Base-by-base conservation (phyloP, 2,888 invertebrate species). In the Drosophila multiciliata region DNA sequence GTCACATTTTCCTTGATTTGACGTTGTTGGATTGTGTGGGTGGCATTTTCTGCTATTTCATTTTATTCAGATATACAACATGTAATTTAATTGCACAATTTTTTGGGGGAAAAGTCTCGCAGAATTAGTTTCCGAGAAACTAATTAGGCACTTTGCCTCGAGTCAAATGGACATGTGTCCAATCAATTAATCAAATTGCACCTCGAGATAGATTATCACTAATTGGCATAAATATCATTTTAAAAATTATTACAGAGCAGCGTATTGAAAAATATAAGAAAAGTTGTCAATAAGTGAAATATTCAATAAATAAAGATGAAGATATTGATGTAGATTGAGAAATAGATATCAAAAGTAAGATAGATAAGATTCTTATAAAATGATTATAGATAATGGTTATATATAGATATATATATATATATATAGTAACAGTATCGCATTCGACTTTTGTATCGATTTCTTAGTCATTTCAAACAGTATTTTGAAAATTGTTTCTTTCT, bases 101-200 rank as follows among this genome's bases (percentile, higher is more conserved):
- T 64, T 50, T 1, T 15, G 15, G 15, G 20, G 9, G 17, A n/a
- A 54, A 70, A 78, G 29, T 61, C 52, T 62, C 49, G 52, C 52
- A 2, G 59, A 17, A 15, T 48, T 9, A 40, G n/a, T 48, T 45
- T 48, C 54, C 33, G 52, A 45, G 42, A 64, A 67, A 66, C 67
- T 72, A 80, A 78, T 78, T 76, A 33, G 61, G 38, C 77, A 80
- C 76, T 75, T 67, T 67, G 80, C 64, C 35, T 42, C 50, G 32
- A 20, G 58, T 59, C 58, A 48, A 32, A 60, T 33, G 29, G 58
- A 78, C 81, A 78, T 72, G 72, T 80, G 81, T 76, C 63, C 60
- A 8, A 49, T 12, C 48, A 68, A 80, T 78, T 78, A 76, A 80
- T 76, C 78, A 78, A 53, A 57, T 71, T 53, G 69, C 50, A 48